A percentile compares a stretch with the other conserved stretches of the same genome.
Evolutionary conservation across 37 sponge, comb jelly and placozoan species (phyloP).

Genomic region (Halichondria panicea): DNA sequence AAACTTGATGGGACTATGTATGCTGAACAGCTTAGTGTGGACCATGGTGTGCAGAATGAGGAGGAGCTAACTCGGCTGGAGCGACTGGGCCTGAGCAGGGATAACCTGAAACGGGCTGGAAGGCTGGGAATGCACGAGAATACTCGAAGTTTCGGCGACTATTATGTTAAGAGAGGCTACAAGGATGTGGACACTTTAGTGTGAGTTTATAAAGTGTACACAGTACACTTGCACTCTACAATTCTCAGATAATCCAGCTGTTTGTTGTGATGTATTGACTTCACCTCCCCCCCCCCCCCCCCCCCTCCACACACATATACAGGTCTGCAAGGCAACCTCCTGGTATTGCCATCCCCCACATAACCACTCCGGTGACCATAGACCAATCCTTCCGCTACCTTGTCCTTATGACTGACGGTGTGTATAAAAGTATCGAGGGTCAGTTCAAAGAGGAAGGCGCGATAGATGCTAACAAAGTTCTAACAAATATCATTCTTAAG

Average conservation of each 20-base stretch:
- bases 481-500: slow-evolving; percentile 28
- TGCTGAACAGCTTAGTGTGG: slow-evolving; percentile 72
- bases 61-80: slow-evolving; percentile 77
- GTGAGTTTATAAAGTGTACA: too few relatives aligned
- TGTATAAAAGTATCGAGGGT: slow-evolving; percentile 83
- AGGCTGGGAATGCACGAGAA: slow-evolving; percentile 90
- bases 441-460: not conserved
- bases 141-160: slow-evolving; percentile 94
- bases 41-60: slow-evolving; percentile 83
- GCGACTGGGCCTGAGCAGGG: slow-evolving; percentile 60
- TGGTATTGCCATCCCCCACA: slow-evolving; percentile 59
- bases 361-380: slow-evolving; percentile 8
- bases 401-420: slow-evolving; percentile 85
- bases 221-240: too few relatives aligned
- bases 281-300: not conserved
- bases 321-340: slow-evolving; percentile 53
- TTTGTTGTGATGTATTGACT: not conserved
- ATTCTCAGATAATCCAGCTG: too few relatives aligned
- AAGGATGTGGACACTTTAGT: slow-evolving; percentile 86
- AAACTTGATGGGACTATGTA: slow-evolving; percentile 18
- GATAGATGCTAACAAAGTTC: slow-evolving; percentile 33
- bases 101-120: slow-evolving; percentile 54
- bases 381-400: slow-evolving; percentile 50
- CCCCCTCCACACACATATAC: not conserved
- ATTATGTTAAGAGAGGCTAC: slow-evolving; percentile 87